Evolutionary conservation across 92 coral and sea anemone species (phyloP).

Genomic region (Zoanthus sansibaricus): DNA sequence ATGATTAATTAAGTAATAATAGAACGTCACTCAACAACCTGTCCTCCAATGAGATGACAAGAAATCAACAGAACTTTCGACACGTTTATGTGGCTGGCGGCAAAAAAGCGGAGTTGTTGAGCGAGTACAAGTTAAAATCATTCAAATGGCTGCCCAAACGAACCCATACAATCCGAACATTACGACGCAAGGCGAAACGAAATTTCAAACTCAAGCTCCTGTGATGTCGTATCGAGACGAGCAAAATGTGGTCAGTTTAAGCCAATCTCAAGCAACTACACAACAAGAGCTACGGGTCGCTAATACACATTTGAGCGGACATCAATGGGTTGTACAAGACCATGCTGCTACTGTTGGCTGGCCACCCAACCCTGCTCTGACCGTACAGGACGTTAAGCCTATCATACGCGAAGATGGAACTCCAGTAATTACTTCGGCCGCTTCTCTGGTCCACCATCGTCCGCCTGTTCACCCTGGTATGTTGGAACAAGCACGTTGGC

Average conservation of each 20-base stretch:
- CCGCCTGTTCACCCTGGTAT: slow-evolving; percentile 92
- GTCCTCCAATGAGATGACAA: slow-evolving; percentile 93
- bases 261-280: slow-evolving; percentile 65
- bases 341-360: slow-evolving; percentile 96
- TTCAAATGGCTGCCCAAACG: slow-evolving; percentile 92
- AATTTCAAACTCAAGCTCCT: slow-evolving; percentile 85
- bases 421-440: slow-evolving; percentile 93
- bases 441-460: slow-evolving; percentile 91
- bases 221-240: slow-evolving; percentile 93
- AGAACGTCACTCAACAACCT: slow-evolving; percentile 97
- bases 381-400: slow-evolving; percentile 92
- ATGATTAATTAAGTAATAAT: slow-evolving; percentile 99
- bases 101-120: slow-evolving; percentile 83
- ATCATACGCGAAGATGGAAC: slow-evolving; percentile 93
- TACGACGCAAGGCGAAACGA: slow-evolving; percentile 88
- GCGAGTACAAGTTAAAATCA: slow-evolving; percentile 72
- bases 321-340: slow-evolving; percentile 99
- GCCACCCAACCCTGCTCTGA: slow-evolving; percentile 95
- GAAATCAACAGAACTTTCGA: slow-evolving; percentile 89
- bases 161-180: slow-evolving; percentile 86
- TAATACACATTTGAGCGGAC: slow-evolving; percentile 81
- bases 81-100: slow-evolving; percentile 99
- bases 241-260: slow-evolving; percentile 80
- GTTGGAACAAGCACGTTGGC: slow-evolving; percentile 99
- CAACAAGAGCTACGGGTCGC: slow-evolving; percentile 85